Conservation (phyloP, 2,888 invertebrate genomes). For the Drosophila anomelani region DNA sequence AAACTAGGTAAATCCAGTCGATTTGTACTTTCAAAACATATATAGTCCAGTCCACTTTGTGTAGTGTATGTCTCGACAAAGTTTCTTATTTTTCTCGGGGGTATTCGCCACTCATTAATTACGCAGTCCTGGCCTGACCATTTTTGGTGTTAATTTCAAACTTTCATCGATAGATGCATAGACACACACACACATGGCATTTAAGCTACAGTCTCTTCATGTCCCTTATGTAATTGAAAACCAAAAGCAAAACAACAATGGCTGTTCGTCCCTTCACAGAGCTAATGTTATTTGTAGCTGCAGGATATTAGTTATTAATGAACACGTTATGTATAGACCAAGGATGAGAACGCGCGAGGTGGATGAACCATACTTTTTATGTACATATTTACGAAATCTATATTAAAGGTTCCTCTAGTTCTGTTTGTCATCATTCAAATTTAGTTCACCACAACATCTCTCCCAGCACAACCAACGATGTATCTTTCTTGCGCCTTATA, state of each 20-base stretch:
- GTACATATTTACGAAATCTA: slow-evolving; percentile 3
- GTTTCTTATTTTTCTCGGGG: slow-evolving; percentile 51
- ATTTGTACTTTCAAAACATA: not conserved
- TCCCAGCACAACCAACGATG: slow-evolving; percentile 46
- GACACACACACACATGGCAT: slow-evolving; percentile 45
- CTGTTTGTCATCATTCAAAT: not conserved
- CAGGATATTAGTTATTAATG: slow-evolving; percentile 81
- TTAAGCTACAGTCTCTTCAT: slow-evolving; percentile 52
- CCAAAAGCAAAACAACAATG: slow-evolving; percentile 75
- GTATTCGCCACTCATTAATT: slow-evolving; percentile 75
- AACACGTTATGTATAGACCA: slow-evolving; percentile 61
- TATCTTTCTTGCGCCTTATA: slow-evolving; percentile 53
- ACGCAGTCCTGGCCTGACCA: slow-evolving; percentile 57
- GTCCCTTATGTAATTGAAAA: slow-evolving; percentile 72
- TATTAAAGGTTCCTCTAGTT: slow-evolving; percentile 62
- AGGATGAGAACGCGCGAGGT: slow-evolving; percentile 28
- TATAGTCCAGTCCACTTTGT: not conserved
- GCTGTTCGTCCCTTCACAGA: slow-evolving; percentile 7
- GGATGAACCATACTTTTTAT: slow-evolving; percentile 31
- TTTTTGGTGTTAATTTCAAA: slow-evolving; percentile 78
- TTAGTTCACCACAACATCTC: slow-evolving; percentile 6
- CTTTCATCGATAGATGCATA: slow-evolving; percentile 69
- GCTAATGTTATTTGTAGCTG: slow-evolving; percentile 77
- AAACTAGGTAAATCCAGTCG: not conserved
- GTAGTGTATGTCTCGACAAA: slow-evolving; percentile 32